Conservation (phyloP, 2,888 invertebrate species). For the Notocelia uddmanniana region DNA sequence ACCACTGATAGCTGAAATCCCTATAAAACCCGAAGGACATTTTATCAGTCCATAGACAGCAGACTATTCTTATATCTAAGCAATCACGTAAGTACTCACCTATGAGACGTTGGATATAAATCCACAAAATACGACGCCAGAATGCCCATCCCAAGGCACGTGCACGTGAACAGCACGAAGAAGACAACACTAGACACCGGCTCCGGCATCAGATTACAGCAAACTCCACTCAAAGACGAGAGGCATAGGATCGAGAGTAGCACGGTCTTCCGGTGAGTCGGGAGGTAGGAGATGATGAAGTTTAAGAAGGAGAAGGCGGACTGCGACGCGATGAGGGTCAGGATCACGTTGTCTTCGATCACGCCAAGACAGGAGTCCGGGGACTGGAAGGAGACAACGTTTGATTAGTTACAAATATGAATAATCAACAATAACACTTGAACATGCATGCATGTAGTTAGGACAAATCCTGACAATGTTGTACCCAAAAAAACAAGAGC, state of each 20-base stretch:
- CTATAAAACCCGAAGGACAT: too few relatives aligned
- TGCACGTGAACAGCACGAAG: constrained; percentile 75
- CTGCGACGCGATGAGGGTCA: constrained; percentile 88
- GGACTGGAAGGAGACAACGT: constrained; percentile 61
- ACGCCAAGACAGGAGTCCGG: constrained; percentile 76
- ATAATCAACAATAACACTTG: too few relatives aligned
- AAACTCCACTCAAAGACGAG: constrained; percentile 83
- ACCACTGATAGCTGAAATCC: too few relatives aligned
- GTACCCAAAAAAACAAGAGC: too few relatives aligned
- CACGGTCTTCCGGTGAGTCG: constrained; percentile 81
- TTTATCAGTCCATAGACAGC: too few relatives aligned
- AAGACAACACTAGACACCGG: constrained; percentile 75
- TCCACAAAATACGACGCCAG: constrained; percentile 79
- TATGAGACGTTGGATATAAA: constrained; percentile 76
- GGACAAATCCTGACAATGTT: too few relatives aligned
- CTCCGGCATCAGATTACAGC: constrained; percentile 72
- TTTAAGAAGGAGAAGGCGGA: constrained; percentile 87
- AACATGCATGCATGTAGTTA: too few relatives aligned
- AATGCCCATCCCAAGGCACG: constrained; percentile 78
- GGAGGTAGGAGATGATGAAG: constrained; percentile 83
- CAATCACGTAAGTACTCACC: constrained; percentile 63
- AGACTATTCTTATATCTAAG: too few relatives aligned
- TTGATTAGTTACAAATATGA: too few relatives aligned
- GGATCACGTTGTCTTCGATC: constrained; percentile 86
- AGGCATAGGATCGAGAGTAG: constrained; percentile 78